Conservation (phyloP, 2,888 invertebrate genomes). For the Gerris lacustris region DNA sequence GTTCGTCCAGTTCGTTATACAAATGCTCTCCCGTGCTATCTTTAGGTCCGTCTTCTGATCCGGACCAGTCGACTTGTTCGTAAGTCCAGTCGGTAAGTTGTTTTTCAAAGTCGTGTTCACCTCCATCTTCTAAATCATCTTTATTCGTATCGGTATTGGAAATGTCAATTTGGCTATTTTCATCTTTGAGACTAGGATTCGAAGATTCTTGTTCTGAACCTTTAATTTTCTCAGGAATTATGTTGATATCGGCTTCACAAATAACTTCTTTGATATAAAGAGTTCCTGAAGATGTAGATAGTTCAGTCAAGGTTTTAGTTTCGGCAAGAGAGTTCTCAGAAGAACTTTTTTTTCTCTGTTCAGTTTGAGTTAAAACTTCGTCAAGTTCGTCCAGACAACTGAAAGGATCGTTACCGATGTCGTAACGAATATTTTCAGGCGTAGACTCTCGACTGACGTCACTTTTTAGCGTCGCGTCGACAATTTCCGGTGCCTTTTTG, state of each 20-base stretch:
- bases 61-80: neutral
- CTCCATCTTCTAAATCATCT: neutral
- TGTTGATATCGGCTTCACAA: neutral
- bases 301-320: neutral
- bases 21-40: neutral
- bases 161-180: neutral
- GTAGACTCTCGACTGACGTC: neutral
- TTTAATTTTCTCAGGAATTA: neutral
- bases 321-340: neutral
- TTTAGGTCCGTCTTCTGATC: neutral
- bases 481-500: neutral
- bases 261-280: neutral
- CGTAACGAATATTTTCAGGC: neutral
- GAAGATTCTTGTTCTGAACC: neutral
- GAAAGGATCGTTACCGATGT: neutral
- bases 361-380: neutral
- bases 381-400: neutral
- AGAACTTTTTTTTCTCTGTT: neutral
- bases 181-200: neutral
- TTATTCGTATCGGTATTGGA: neutral
- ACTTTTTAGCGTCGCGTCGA: neutral
- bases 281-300: neutral
- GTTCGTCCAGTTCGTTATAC: neutral
- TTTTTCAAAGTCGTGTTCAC: neutral
- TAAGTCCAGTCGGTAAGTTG: neutral